Base-by-base conservation (phyloP, 2,113 vertebrate genomes). In the Amazona vittata region DNA sequence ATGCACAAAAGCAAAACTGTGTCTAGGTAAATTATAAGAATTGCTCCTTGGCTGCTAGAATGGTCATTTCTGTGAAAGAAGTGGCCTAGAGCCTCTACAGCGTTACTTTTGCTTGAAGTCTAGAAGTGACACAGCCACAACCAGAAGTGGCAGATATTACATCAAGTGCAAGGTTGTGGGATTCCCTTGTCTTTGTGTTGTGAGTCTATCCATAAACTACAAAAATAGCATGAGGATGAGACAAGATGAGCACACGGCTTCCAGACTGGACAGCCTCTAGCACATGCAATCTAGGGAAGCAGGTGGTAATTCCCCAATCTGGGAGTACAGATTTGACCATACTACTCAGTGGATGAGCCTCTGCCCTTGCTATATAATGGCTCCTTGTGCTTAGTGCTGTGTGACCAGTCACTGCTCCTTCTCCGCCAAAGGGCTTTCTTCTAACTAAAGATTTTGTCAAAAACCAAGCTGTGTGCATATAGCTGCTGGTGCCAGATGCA, bases 151-250 rank as follows among this genome's bases (percentile, higher is more conserved):
- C 69, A 83, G 74, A 18, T 39, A 10, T 0, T 20, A 4, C 16
- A 35, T 24, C 37, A 6, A 10, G 29, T 8, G 44, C 37, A 35
- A 37, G 17, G 11, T 2, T 24, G 17, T 35, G 64, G 49, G 41
- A 10, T 78, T 81, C 52, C 39, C 43, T 17, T 16, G 24, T 37
- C n/a, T 25, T 11, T 44, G 89, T 71, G 47, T 11, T 78, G 35
- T 3, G 7, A 33, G 49, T 21, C 1, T 2, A n/a, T 64, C 44
- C 52, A 5, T 6, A 7, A 3, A 2, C 41, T n/a, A 18, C 65
- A 84, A 10, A 77, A 83, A 3, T 10, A 86, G 53, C 49, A 26
- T 8, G 15, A 50, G 46, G 12, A 18, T 35, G 31, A 44, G 59
- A 16, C 6, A 3, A 39, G 73, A 41, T 44, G n/a, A 47, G 74